Evolutionary conservation across 2,888 invertebrate genomes (phyloP), one percentile per base, ranked within the genome.

Genomic region (Calliphora vomitoria): DNA sequence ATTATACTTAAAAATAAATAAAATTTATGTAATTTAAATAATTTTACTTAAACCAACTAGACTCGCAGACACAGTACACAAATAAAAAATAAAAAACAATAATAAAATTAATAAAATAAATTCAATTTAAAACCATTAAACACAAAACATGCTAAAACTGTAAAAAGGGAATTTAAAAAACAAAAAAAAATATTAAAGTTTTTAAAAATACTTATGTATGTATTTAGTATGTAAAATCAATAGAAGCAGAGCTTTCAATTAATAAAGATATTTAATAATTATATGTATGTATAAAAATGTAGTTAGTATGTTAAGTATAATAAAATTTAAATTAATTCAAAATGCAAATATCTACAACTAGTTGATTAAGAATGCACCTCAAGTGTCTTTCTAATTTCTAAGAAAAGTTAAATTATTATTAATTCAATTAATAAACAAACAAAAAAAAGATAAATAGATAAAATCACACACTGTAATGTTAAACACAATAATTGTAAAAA

Each of bases 311-410:
- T 50, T 47, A 47, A 50, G 5, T 13, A 10, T 10, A 11, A 44
- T 13, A n/a, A 6, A 6, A 35, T 41, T 41, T n/a, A 50, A 41
- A 47, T 72, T 25, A 18, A 68, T 25, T n/a, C 41, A 53, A 81
- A 78, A 53, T 3, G 4, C 35, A 35, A 35, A 35, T 35, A 35
- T 35, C 35, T 35, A 35, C 35, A 35, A 69, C 38, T 79, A 80
- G 25, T 35, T 18, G 4, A 60, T 62, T 66, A 78, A 35, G 44
- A 62, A 78, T 76, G 75, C 88, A 88, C 85, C 88, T 80, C 88
- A 83, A 88, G 88, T 88, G 85, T 88, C 88, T 88, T 88, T 75
- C 88, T 44, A 41, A 75, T 20, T 55, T 66, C 71, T 68, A 55
- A 80, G 62, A 78, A 44, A 58, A 55, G 41, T 50, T 25, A 74